Evolutionary conservation across 2,888 invertebrate genomes (phyloP).

Genomic region (Brenthis daphne): DNA sequence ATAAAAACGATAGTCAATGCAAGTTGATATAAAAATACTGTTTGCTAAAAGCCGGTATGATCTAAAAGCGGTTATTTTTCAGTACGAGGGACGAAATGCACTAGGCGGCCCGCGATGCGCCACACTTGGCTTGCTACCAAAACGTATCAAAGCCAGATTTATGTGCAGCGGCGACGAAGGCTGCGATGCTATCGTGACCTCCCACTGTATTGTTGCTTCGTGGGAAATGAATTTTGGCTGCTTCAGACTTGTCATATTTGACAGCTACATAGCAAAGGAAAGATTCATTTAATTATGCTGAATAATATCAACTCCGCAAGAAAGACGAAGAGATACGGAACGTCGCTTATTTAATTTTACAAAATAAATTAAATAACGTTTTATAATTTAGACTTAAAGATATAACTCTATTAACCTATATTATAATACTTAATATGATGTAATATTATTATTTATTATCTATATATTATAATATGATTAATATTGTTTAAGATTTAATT

Average conservation of each 20-base stretch:
- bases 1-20: background rate
- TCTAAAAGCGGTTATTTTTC: conserved; percentile 34
- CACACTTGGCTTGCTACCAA: conserved; percentile 76
- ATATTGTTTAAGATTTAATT: background rate
- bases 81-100: conserved; percentile 35
- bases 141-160: conserved; percentile 80
- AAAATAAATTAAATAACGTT: too few species aligned
- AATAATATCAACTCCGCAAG: background rate
- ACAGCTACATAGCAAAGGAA: conserved; percentile 41
- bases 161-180: conserved; percentile 73
- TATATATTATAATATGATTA: background rate
- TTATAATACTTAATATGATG: background rate
- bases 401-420: too few species aligned
- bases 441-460: background rate
- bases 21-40: background rate
- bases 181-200: conserved; percentile 68
- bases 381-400: too few species aligned
- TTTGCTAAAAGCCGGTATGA: conserved; percentile 6
- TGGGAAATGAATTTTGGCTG: conserved; percentile 61
- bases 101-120: conserved; percentile 35
- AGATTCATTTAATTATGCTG: conserved; percentile 20
- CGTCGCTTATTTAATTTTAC: too few species aligned
- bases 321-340: too few species aligned
- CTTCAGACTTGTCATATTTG: conserved; percentile 49
- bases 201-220: conserved; percentile 55